These are phyloP conservation scores for Steatocranus sp. DNA, from an alignment of 2,797 vertebrate species.

Conservation along the genomic window DNA sequence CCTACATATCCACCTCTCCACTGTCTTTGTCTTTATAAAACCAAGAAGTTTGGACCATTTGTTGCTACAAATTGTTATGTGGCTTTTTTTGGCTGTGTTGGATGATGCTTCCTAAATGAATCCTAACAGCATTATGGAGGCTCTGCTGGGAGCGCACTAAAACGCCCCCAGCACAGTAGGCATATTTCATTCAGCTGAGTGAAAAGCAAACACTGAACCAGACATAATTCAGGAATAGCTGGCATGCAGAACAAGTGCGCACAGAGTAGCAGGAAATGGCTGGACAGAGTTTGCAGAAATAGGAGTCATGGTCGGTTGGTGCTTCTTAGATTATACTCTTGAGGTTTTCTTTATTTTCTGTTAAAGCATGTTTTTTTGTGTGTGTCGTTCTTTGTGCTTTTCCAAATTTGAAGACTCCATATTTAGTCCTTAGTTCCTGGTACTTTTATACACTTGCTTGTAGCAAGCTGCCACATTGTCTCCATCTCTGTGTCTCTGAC, in stretches of 20 bases:
- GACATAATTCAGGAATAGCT: neutral
- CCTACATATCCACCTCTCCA: neutral
- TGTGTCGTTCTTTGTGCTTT: neutral
- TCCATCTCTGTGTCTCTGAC: neutral
- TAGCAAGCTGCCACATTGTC: neutral
- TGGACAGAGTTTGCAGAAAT: neutral
- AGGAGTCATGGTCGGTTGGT: neutral
- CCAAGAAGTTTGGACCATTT: neutral
- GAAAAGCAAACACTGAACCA: slow-evolving; percentile 5
- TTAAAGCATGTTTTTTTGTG: neutral
- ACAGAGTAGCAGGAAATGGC: neutral
- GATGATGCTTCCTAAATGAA: slow-evolving; percentile 7
- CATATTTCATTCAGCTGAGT: slow-evolving; percentile 11
- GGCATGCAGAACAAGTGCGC: neutral
- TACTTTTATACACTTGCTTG: neutral
- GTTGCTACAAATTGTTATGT: neutral
- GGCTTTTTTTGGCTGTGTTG: neutral
- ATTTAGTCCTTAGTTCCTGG: neutral
- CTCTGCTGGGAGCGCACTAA: neutral
- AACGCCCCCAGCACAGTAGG: neutral
- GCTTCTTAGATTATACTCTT: neutral
- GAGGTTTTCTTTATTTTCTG: neutral
- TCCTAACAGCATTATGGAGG: neutral
- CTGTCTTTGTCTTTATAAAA: neutral
- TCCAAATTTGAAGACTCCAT: neutral